phyloP scores from a whole-genome alignment of 2,888 invertebrate genomes.

The Rosalia funebris region DNA sequence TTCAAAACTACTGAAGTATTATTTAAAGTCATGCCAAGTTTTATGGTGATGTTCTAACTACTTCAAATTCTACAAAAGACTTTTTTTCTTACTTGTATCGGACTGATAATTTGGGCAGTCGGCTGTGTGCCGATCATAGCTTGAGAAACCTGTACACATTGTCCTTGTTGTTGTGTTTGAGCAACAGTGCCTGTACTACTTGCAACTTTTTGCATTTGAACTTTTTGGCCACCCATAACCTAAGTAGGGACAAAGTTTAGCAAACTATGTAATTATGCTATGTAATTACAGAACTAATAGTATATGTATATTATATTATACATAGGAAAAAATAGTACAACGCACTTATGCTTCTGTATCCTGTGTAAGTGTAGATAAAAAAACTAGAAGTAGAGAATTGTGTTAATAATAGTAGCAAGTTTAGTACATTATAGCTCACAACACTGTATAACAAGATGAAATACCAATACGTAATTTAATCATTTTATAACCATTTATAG shows the following conservation, averaged over 20 bases:
- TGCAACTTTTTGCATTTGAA: conserved; percentile 67
- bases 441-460: no score
- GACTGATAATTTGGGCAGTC: conserved; percentile 78
- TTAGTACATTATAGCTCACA: no score
- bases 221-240: conserved; percentile 66
- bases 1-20: conserved; percentile 25
- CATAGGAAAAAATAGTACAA: conserved; percentile 32
- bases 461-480: no score
- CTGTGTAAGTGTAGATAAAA: conserved; percentile 21
- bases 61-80: conserved; percentile 36
- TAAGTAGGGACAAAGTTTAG: conserved; percentile 39
- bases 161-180: conserved; percentile 71
- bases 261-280: no score
- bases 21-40: conserved; percentile 18
- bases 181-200: conserved; percentile 59
- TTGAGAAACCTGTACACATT: conserved; percentile 79
- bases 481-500: no score
- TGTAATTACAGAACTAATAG: no score
- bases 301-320: no score
- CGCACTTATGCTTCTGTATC: conserved; percentile 35
- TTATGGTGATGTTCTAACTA: conserved; percentile 37
- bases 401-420: no score
- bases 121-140: conserved; percentile 74
- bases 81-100: conserved; percentile 69
- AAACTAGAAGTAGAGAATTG: no score